Conservation (phyloP, 2,888 invertebrate species). For the Lathronympha strigana region DNA sequence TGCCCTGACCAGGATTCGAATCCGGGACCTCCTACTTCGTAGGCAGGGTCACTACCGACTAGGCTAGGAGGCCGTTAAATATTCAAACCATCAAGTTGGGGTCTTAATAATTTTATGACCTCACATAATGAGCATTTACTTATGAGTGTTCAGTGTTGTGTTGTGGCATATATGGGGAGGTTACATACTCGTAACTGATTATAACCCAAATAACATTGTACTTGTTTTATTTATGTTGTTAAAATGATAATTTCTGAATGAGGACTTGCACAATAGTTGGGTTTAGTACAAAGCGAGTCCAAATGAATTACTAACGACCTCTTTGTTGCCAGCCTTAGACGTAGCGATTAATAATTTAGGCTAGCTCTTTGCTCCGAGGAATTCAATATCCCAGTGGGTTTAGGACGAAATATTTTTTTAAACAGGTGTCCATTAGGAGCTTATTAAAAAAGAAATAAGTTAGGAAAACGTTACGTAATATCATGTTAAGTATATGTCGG, state of each 20-base stretch:
- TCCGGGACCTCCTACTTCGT: no score
- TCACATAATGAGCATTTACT: no score
- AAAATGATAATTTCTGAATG: constrained; percentile 24
- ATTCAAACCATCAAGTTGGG: no score
- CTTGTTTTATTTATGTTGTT: neutral
- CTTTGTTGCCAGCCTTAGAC: constrained; percentile 35
- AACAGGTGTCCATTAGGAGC: neutral
- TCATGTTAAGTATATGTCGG: no score
- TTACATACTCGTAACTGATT: no score
- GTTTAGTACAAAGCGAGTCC: constrained; percentile 30
- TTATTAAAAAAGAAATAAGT: no score
- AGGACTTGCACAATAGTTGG: constrained; percentile 18
- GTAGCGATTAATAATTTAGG: constrained; percentile 34
- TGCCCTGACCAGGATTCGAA: no score
- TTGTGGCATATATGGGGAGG: no score
- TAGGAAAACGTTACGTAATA: neutral
- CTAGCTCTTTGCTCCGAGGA: constrained; percentile 25
- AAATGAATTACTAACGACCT: constrained; percentile 36
- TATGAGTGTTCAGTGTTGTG: no score
- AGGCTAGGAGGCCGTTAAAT: no score
- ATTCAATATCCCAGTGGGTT: constrained; percentile 23
- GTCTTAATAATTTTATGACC: no score
- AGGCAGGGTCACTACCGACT: no score
- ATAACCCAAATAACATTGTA: neutral
- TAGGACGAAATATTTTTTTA: neutral